Base-by-base conservation (phyloP, 2,113 vertebrate genomes). In the Clupea harengus region DNA sequence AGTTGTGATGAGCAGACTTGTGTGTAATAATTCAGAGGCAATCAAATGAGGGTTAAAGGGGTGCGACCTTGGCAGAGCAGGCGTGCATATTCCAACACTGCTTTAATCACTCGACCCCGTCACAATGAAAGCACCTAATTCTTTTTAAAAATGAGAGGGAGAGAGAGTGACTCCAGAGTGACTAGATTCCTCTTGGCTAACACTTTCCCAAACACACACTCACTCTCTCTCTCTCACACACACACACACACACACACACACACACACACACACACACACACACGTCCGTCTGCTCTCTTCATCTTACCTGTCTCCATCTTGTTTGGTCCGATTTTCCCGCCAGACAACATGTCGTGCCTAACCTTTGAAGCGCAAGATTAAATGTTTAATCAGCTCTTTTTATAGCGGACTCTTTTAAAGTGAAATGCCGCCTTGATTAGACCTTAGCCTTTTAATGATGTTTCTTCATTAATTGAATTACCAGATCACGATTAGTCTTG, bases 161-260 rank as follows among this genome's bases (percentile, higher is more conserved):
- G 57, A 25, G 18, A 20, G 15, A 20, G 52, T 57, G 52, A 57
- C 52, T 20, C 52, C 52, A 57, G 6, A 22, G 4, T 60, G 54
- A 22, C 54, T 52, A 18, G 52, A 20, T 57, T 20, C 4, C 52
- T 57, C 18, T 57, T 17, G 18, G 17, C 18, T 57, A 20, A 28
- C 64, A 72, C 64, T 9, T 25, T 13, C n/a, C 17, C 18, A 60
- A 13, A 22, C 54, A 60, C 60, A 67, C 60, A 67, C n/a, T 9
- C 60, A 25, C 0, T 25, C 83, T 47, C 50, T 25, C 81, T 57
- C 28, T 85, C 20, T 44, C 18, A 82, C 57, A 45, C 83, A 67
- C 83, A 84, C 57, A 84, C 83, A 84, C 83, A 84, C 10, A 64
- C 57, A 67, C 39, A 75, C 83, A 78, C 46, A 81, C 17, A 81